phyloP scores from a whole-genome alignment of 2,797 vertebrate species.

The Falco cherrug region DNA sequence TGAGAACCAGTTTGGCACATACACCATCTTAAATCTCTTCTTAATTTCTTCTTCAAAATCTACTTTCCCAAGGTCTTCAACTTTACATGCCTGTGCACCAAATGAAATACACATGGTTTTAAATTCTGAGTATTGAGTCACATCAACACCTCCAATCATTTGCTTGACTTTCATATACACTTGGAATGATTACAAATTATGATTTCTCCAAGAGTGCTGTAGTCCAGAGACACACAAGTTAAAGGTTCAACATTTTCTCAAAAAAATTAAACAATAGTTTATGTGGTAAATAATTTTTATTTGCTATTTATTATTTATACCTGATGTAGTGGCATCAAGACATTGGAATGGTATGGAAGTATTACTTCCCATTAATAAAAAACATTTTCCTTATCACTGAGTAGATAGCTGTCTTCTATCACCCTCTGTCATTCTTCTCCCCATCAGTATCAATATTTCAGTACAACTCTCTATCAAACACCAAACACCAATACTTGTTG shows the following conservation, averaged over 20 bases:
- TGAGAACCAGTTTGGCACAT: constrained; percentile 99
- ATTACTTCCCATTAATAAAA: not conserved
- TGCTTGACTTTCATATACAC: not conserved
- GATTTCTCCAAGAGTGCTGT: not conserved
- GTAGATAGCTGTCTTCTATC: not conserved
- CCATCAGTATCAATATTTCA: not conserved
- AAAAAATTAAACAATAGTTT: not conserved
- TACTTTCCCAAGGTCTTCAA: constrained; percentile 97
- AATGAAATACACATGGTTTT: not conserved
- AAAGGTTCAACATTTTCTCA: not conserved
- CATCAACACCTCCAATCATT: not conserved
- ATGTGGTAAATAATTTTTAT: not conserved
- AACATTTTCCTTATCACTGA: not conserved
- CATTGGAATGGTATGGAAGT: not conserved
- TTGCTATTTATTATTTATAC: not conserved
- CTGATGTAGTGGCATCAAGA: not conserved
- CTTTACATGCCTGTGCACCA: constrained; percentile 91
- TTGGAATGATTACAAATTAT: not conserved
- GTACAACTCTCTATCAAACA: not conserved
- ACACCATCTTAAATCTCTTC: constrained; percentile 99
- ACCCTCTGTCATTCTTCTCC: not conserved
- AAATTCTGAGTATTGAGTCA: not conserved
- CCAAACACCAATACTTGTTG: not conserved
- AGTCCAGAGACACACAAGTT: not conserved
- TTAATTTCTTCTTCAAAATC: constrained; percentile 99